A percentile compares a stretch with the other conserved stretches of the same genome.
These are phyloP conservation scores for Panthera leo DNA, from an alignment of 2,113 vertebrate genomes.

Conservation along the genomic window DNA sequence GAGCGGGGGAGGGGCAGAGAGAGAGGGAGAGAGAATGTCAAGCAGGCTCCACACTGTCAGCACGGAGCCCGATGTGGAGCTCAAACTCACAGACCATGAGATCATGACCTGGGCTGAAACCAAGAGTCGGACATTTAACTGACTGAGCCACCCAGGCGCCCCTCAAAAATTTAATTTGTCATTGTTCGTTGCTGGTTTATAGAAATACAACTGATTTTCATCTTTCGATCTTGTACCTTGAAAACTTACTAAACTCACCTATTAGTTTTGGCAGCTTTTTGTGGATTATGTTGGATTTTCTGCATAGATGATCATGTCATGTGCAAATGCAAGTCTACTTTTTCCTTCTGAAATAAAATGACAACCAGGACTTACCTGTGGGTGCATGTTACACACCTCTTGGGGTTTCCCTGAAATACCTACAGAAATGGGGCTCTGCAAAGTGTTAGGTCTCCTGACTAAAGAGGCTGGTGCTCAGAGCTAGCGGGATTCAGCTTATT, in stretches of 20 bases:
- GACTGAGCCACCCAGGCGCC: too few relatives aligned
- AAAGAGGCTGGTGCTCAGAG: not conserved
- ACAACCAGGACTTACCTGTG: not conserved
- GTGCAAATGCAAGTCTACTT: not conserved
- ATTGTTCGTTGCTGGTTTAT: not conserved
- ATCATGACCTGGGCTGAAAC: too few relatives aligned
- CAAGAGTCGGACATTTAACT: too few relatives aligned
- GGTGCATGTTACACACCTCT: not conserved
- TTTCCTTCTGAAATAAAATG: slow-evolving; percentile 31
- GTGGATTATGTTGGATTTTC: not conserved
- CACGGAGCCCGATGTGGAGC: too few relatives aligned
- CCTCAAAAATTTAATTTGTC: too few relatives aligned
- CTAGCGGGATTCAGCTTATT: not conserved
- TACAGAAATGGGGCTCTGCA: not conserved
- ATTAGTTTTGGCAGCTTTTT: not conserved
- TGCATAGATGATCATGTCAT: not conserved
- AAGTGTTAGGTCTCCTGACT: not conserved
- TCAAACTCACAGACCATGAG: too few relatives aligned
- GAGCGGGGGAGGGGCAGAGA: too few relatives aligned
- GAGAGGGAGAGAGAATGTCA: too few relatives aligned
- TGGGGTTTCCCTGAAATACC: not conserved
- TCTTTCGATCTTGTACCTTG: not conserved
- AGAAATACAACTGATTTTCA: not conserved
- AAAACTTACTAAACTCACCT: not conserved
- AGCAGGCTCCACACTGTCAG: too few relatives aligned